Conservation (phyloP, 2,797 vertebrate genomes). For the Eutrigla gurnardus region DNA sequence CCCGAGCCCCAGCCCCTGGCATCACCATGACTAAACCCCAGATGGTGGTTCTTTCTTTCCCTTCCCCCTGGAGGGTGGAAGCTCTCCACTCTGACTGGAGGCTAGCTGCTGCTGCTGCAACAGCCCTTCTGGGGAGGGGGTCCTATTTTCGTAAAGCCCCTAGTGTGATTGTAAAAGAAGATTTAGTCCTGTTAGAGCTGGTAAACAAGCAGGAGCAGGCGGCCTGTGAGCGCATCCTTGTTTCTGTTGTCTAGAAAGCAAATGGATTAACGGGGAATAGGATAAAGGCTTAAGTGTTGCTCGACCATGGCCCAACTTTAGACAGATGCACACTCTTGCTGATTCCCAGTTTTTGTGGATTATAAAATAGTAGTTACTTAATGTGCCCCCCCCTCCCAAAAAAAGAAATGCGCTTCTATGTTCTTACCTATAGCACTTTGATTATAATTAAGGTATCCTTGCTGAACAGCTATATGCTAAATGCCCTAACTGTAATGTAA, state of each 20-base stretch:
- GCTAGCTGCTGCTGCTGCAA: conserved; percentile 62
- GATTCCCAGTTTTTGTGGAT: conserved; percentile 42
- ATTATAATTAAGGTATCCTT: too few species aligned
- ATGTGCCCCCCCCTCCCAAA: background rate
- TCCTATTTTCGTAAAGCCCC: conserved; percentile 62
- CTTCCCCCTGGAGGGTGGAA: conserved; percentile 82
- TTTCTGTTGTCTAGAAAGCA: conserved; percentile 76
- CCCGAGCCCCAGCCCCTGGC: conserved; percentile 80
- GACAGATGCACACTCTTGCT: conserved; percentile 24
- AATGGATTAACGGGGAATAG: conserved; percentile 72
- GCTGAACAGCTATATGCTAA: too few species aligned
- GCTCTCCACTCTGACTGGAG: conserved; percentile 77
- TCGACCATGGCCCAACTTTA: conserved; percentile 49
- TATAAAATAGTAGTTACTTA: conserved; percentile 38
- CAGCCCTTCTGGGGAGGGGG: conserved; percentile 55
- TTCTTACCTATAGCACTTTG: too few species aligned
- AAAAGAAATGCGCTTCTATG: too few species aligned
- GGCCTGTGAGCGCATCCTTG: conserved; percentile 65
- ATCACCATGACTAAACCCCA: conserved; percentile 89
- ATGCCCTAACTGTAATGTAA: too few species aligned
- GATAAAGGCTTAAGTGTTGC: conserved; percentile 62
- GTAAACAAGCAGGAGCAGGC: conserved; percentile 70
- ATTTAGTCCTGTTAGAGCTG: conserved; percentile 81
- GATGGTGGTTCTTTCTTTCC: conserved; percentile 85
- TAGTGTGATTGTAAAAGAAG: conserved; percentile 78